Evolutionary conservation across 2,888 invertebrate genomes (phyloP).

Genomic region (Panzeria rudis): DNA sequence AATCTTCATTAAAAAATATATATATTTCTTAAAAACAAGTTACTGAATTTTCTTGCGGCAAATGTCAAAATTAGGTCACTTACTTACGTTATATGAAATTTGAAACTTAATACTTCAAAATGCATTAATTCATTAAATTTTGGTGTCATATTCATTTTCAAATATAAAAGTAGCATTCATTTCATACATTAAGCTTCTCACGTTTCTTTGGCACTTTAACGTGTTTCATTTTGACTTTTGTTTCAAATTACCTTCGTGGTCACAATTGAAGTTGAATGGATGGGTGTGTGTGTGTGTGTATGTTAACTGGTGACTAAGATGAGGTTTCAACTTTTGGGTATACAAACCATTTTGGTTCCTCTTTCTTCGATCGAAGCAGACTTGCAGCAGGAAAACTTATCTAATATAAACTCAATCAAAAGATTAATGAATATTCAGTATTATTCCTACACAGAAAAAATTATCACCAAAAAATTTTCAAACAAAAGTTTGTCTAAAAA

Average conservation of each 20-base stretch:
- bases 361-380: too few species aligned
- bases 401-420: too few species aligned
- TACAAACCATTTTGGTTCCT: too few species aligned
- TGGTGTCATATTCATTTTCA: background rate
- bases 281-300: too few species aligned
- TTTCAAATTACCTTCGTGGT: background rate
- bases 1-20: too few species aligned
- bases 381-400: too few species aligned
- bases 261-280: background rate
- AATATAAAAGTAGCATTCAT: background rate
- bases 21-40: background rate
- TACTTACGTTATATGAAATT: background rate
- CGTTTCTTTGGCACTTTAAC: conserved; percentile 1
- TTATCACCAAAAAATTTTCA: too few species aligned
- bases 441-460: too few species aligned
- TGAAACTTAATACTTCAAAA: background rate
- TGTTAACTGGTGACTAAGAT: too few species aligned
- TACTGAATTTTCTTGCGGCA: background rate
- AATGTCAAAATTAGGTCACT: background rate
- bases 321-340: too few species aligned
- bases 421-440: too few species aligned
- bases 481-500: too few species aligned
- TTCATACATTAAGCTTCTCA: conserved; percentile 27
- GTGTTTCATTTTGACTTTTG: background rate
- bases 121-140: background rate